These are phyloP conservation scores for Scotopteryx bipunctaria DNA, from an alignment of 2,888 invertebrate genomes.

Conservation along the genomic window DNA sequence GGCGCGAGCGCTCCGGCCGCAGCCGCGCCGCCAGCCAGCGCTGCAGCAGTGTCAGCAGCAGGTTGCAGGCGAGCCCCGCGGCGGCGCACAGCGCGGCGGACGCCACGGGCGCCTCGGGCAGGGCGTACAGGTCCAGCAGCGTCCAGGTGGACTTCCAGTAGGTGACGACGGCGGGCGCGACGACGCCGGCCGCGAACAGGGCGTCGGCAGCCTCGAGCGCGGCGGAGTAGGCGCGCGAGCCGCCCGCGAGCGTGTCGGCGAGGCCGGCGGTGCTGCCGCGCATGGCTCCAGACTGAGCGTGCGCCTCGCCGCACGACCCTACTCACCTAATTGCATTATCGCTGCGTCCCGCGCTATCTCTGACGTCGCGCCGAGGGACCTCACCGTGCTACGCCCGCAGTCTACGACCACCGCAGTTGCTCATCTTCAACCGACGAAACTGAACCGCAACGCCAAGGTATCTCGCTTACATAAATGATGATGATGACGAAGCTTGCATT, in stretches of 20 bases:
- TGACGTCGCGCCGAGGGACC: conserved; percentile 29
- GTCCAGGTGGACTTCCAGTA: conserved; percentile 95
- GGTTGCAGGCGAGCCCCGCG: conserved; percentile 88
- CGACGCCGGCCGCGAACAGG: conserved; percentile 87
- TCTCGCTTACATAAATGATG: no score
- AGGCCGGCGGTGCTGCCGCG: conserved; percentile 87
- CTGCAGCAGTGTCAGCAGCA: conserved; percentile 87
- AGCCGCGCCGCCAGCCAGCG: conserved; percentile 78
- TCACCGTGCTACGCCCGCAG: conserved; percentile 7
- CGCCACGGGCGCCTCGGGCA: conserved; percentile 82
- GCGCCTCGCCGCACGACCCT: conserved; percentile 26
- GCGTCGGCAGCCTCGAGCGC: conserved; percentile 88
- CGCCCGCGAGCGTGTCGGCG: conserved; percentile 84
- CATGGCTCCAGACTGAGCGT: conserved; percentile 77
- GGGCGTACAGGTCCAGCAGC: conserved; percentile 88
- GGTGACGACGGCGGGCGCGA: conserved; percentile 91
- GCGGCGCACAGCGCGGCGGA: conserved; percentile 87
- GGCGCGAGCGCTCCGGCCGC: conserved; percentile 87
- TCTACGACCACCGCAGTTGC: background rate
- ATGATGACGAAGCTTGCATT: no score
- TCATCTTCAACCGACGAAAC: background rate
- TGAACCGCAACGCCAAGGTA: background rate
- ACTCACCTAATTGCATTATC: conserved; percentile 75
- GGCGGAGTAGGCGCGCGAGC: conserved; percentile 72
- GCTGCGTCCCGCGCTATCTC: conserved; percentile 59